phyloP scores from a whole-genome alignment of 2,797 vertebrate species.

The Threskiornis aethiopicus region DNA sequence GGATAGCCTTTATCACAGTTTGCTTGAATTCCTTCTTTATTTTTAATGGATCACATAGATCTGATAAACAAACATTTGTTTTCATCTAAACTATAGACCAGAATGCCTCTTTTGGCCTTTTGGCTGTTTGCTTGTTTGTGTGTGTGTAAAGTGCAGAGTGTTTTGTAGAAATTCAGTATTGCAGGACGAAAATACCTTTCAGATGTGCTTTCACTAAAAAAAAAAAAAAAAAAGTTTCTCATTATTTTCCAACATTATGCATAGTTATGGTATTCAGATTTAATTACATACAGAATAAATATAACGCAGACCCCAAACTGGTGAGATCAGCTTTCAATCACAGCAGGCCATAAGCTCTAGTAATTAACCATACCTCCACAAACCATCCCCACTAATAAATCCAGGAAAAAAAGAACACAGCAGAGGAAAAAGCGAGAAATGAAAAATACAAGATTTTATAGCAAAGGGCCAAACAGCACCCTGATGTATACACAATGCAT shows the following conservation, averaged over 20 bases:
- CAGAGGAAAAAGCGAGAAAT: background rate
- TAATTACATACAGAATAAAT: conserved; percentile 69
- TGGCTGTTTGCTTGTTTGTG: background rate
- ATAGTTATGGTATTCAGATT: conserved; percentile 58
- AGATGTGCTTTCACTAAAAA: background rate
- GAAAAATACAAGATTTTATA: background rate
- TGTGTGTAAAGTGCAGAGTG: background rate
- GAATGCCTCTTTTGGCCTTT: background rate
- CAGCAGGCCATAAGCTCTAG: conserved; percentile 62
- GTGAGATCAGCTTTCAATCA: conserved; percentile 68
- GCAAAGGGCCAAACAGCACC: background rate
- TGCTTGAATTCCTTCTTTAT: background rate
- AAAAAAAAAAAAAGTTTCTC: conserved; percentile 18
- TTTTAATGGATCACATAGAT: conserved; percentile 1
- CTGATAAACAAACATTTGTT: conserved; percentile 4
- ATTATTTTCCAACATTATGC: conserved; percentile 58
- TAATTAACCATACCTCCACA: conserved; percentile 65
- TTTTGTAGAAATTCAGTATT: conserved; percentile 1
- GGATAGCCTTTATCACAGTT: background rate
- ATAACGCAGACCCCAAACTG: conserved; percentile 49
- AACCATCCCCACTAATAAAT: conserved; percentile 55
- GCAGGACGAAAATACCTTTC: conserved; percentile 34
- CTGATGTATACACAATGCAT: background rate
- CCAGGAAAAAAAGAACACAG: conserved; percentile 24
- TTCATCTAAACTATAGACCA: background rate